Conservation (phyloP, 2,113 vertebrate genomes). For the Microcebus lehilahytsara region DNA sequence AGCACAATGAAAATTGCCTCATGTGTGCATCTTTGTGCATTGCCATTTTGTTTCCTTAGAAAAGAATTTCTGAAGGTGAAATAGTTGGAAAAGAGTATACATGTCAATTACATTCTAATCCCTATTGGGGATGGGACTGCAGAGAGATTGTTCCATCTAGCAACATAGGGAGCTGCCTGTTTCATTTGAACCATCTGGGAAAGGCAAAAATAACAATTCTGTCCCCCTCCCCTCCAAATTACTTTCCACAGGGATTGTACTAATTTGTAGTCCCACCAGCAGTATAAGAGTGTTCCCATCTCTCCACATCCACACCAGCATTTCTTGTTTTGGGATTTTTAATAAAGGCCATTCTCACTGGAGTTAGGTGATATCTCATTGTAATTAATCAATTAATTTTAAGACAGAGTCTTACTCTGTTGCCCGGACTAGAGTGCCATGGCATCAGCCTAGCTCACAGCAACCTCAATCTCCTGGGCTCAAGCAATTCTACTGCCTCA, state of each 20-base stretch:
- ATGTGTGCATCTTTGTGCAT: not conserved
- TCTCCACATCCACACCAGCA: too few species aligned
- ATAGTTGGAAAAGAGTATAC: not conserved
- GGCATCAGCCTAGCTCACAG: too few species aligned
- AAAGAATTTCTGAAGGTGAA: not conserved
- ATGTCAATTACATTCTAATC: not conserved
- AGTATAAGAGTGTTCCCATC: too few species aligned
- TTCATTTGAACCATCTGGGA: not conserved
- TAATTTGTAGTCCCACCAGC: too few species aligned
- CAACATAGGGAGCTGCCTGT: not conserved
- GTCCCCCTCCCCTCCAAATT: not conserved
- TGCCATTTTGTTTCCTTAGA: not conserved
- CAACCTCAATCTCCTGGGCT: too few species aligned
- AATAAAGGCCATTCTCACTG: too few species aligned
- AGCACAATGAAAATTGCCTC: not conserved
- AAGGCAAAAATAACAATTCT: not conserved
- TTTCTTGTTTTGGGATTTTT: too few species aligned
- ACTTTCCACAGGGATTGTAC: too few species aligned
- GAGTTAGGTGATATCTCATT: too few species aligned
- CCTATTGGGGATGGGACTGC: not conserved
- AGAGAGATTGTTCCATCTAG: not conserved
- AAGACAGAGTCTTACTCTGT: too few species aligned
- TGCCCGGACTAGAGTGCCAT: too few species aligned
- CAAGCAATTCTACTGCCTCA: too few species aligned
- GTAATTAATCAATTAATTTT: not conserved